Percentiles rank a stretch among this genome's conserved stretches.
Conservation (phyloP, 2,888 invertebrate genomes). For the Caenorhabditis zanzibari region DNA sequence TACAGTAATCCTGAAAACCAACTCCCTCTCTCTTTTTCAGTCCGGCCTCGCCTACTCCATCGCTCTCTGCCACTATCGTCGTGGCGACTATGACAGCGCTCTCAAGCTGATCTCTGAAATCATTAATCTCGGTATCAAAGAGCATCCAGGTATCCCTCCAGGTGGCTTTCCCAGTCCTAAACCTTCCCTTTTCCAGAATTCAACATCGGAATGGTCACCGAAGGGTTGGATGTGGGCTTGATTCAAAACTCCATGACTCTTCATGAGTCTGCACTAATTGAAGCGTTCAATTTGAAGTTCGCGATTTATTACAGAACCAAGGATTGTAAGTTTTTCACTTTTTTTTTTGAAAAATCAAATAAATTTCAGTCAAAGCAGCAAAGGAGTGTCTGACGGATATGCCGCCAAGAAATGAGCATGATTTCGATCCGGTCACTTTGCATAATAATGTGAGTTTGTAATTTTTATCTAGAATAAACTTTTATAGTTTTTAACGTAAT, state of each 20-base stretch:
- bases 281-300: slow-evolving; percentile 98
- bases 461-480: no score
- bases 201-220: slow-evolving; percentile 84
- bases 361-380: slow-evolving; percentile 78
- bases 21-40: slow-evolving; percentile 81
- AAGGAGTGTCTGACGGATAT: slow-evolving; percentile 86
- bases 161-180: no score
- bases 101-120: slow-evolving; percentile 95
- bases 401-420: slow-evolving; percentile 92
- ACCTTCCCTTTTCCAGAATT: slow-evolving; percentile 72
- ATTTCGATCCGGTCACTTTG: slow-evolving; percentile 96
- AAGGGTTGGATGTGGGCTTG: slow-evolving; percentile 90
- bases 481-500: no score
- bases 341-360: background rate
- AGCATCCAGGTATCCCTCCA: slow-evolving; percentile 88
- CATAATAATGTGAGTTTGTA: slow-evolving; percentile 87
- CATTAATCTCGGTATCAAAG: slow-evolving; percentile 95
- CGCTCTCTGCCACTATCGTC: slow-evolving; percentile 94
- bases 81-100: slow-evolving; percentile 94
- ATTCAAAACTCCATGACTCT: slow-evolving; percentile 96
- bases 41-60: slow-evolving; percentile 94
- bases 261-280: slow-evolving; percentile 96
- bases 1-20: no score
- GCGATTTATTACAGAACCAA: slow-evolving; percentile 97
- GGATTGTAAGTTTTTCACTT: slow-evolving; percentile 87